Conservation (phyloP, 2,888 invertebrate species). For the Nasonia oneida region DNA sequence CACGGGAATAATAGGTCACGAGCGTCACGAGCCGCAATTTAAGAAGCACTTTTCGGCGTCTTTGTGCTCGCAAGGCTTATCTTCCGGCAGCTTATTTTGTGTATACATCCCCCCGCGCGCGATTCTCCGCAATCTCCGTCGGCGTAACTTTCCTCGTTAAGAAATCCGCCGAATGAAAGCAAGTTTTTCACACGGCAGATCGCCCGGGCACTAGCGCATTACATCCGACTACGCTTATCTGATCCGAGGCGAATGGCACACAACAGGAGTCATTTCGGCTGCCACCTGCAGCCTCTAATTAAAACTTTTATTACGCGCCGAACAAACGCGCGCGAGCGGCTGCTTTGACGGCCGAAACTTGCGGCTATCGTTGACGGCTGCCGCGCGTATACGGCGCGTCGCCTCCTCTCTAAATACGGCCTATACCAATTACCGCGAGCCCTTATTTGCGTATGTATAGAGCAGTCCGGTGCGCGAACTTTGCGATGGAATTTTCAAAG, state of each 20-base stretch:
- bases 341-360: not conserved
- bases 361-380: not conserved
- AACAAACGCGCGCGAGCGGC: slow-evolving; percentile 26
- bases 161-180: slow-evolving; percentile 69
- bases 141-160: slow-evolving; percentile 75
- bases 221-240: slow-evolving; percentile 17
- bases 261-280: slow-evolving; percentile 27
- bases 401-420: not conserved
- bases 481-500: slow-evolving; percentile 30
- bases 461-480: not conserved
- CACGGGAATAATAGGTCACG: not conserved
- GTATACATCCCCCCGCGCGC: slow-evolving; percentile 34
- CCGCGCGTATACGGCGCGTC: not conserved
- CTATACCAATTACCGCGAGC: slow-evolving; percentile 15
- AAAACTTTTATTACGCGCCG: slow-evolving; percentile 63
- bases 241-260: slow-evolving; percentile 10
- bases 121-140: slow-evolving; percentile 59
- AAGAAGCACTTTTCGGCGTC: slow-evolving; percentile 1
- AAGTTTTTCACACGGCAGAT: slow-evolving; percentile 49
- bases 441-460: not conserved
- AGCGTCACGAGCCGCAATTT: slow-evolving; percentile 41
- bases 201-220: not conserved
- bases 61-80: slow-evolving; percentile 45
- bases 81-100: slow-evolving; percentile 55
- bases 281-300: slow-evolving; percentile 57